These are phyloP conservation scores for Cataglyphis albicans DNA, from an alignment of 2,888 invertebrate species.

Conservation along the genomic window DNA sequence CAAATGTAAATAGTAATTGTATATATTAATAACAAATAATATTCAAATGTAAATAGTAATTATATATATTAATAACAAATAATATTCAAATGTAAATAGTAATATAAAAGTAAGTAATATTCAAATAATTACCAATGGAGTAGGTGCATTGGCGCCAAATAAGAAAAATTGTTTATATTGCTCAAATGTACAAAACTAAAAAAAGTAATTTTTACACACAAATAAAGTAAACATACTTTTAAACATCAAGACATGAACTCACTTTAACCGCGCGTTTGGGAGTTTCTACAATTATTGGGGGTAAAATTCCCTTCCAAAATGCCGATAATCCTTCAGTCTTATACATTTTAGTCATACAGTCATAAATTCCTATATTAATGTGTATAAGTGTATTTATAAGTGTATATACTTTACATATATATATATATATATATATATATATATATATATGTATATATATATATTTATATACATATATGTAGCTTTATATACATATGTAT, in stretches of 20 bases:
- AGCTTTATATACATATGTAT: no score
- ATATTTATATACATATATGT: no score
- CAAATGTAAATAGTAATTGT: no score
- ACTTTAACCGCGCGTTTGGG: slow-evolving; percentile 97
- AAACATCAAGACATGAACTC: slow-evolving; percentile 60
- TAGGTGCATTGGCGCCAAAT: slow-evolving; percentile 91
- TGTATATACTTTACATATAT: no score
- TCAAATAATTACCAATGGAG: slow-evolving; percentile 90
- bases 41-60: no score
- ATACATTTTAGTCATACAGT: slow-evolving; percentile 96
- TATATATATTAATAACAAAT: no score
- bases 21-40: no score
- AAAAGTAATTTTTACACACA: slow-evolving; percentile 68
- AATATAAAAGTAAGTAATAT: neutral
- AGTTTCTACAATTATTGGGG: slow-evolving; percentile 97
- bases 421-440: no score
- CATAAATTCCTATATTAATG: slow-evolving; percentile 89
- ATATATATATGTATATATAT: no score
- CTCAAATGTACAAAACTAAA: slow-evolving; percentile 95
- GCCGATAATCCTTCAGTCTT: slow-evolving; percentile 93
- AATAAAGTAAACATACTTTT: neutral
- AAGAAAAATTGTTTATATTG: slow-evolving; percentile 95
- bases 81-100: no score
- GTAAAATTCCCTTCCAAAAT: slow-evolving; percentile 97
- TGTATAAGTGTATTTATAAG: neutral